A percentile compares a stretch with the other conserved stretches of the same genome.
phyloP scores from a whole-genome alignment of 2,797 vertebrate genomes.

The Trichosurus vulpecula region DNA sequence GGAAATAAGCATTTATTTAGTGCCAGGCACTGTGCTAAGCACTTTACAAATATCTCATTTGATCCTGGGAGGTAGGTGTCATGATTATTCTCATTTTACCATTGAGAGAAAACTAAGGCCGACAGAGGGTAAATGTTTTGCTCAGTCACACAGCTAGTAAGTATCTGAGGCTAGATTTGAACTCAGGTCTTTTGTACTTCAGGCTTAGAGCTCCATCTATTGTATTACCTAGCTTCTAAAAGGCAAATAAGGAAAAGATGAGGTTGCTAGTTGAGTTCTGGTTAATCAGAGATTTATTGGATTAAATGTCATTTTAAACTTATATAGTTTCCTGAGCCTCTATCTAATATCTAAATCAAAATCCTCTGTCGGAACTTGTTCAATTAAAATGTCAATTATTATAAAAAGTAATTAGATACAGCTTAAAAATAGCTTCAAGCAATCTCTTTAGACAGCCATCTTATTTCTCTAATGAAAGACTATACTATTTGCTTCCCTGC shows the following conservation, averaged over 20 bases:
- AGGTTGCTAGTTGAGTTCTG: neutral
- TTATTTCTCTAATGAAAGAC: neutral
- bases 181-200: neutral
- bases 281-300: neutral
- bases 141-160: neutral
- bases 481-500: neutral
- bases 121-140: neutral
- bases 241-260: neutral
- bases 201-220: neutral
- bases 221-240: neutral
- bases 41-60: neutral
- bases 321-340: neutral
- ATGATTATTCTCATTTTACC: neutral
- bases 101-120: neutral
- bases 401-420: neutral
- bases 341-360: neutral
- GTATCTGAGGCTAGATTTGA: neutral
- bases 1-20: neutral
- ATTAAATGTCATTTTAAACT: neutral
- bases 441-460: neutral
- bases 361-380: neutral
- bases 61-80: neutral
- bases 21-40: neutral
- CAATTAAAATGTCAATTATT: neutral
- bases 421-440: neutral